Conservation (phyloP, 2,888 invertebrate species). For the Epinotia demarniana region DNA sequence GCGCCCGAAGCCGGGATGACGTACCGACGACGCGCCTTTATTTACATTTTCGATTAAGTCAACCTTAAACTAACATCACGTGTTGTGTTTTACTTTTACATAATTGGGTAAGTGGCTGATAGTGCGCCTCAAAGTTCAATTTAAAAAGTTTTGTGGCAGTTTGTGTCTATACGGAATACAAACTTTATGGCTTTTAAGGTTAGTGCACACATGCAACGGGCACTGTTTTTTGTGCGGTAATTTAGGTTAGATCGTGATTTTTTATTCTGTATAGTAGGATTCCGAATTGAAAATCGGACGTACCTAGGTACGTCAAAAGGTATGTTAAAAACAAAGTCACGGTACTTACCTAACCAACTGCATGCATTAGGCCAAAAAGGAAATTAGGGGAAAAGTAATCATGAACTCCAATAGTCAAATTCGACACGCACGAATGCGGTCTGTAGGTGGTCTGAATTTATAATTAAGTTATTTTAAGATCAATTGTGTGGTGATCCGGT, state of each 20-base stretch:
- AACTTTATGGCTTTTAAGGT: conserved; percentile 12
- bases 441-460: neutral
- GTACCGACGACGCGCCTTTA: conserved; percentile 29
- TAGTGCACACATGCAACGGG: conserved; percentile 7
- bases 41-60: conserved; percentile 40
- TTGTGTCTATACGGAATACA: conserved; percentile 26
- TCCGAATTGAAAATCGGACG: neutral
- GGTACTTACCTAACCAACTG: neutral
- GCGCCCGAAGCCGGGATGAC: conserved; percentile 34
- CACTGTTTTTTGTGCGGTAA: neutral
- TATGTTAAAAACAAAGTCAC: neutral
- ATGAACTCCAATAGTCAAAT: neutral
- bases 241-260: neutral
- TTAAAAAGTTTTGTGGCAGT: conserved; percentile 3
- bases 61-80: conserved; percentile 29
- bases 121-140: neutral
- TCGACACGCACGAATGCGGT: neutral
- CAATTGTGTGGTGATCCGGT: neutral
- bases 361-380: neutral
- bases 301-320: no score
- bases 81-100: conserved; percentile 24
- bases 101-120: conserved; percentile 30
- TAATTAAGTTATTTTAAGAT: neutral
- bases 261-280: neutral
- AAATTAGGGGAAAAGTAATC: neutral